These are phyloP conservation scores for Agrochola lychnidis DNA, from an alignment of 2,888 invertebrate genomes.

Conservation along the genomic window DNA sequence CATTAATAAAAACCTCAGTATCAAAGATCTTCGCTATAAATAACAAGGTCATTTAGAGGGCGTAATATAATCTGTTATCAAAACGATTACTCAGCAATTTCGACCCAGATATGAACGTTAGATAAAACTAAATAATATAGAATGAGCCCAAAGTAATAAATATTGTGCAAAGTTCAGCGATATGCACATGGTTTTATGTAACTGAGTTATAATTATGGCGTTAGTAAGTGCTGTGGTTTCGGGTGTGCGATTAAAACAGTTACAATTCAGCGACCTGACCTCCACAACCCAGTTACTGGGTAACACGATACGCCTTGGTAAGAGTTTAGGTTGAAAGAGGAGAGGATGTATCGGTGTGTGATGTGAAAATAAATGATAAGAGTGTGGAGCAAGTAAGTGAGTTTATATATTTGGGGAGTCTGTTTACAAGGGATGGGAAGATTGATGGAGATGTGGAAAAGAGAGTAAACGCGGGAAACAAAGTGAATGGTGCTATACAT, in stretches of 20 bases:
- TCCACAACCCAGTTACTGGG: neutral
- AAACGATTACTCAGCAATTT: constrained; percentile 32
- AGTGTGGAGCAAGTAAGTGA: no score
- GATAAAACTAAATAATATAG: constrained; percentile 42
- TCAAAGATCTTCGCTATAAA: neutral
- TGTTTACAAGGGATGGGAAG: no score
- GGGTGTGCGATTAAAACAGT: constrained; percentile 12
- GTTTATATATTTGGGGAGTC: no score
- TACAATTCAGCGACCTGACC: neutral
- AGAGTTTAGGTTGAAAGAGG: no score
- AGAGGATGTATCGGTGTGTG: no score
- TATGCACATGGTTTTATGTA: constrained; percentile 27
- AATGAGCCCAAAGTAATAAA: constrained; percentile 39
- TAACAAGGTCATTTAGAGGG: constrained; percentile 34
- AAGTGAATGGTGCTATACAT: no score
- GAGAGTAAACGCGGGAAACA: no score
- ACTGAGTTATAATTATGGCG: constrained; percentile 2
- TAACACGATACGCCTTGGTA: neutral
- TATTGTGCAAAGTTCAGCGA: constrained; percentile 25
- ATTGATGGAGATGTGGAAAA: no score
- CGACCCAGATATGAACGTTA: constrained; percentile 23
- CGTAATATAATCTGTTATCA: constrained; percentile 22
- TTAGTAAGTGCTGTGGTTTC: neutral
- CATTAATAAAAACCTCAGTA: neutral
- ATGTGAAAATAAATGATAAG: no score